phyloP scores from a whole-genome alignment of 2,113 vertebrate species.

The Chamaea fasciata region DNA sequence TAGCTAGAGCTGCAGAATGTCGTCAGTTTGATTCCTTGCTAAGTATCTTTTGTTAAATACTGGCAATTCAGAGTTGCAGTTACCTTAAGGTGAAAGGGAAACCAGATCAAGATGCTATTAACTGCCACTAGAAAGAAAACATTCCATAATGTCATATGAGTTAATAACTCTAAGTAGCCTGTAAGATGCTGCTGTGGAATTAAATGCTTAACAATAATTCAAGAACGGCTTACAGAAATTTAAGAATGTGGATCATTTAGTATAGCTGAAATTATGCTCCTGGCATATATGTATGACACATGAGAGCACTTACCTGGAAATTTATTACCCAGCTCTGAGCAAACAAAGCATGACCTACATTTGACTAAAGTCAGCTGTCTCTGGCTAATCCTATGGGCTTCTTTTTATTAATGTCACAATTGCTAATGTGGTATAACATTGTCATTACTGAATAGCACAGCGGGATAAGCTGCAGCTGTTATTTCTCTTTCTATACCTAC shows the following conservation, averaged over 20 bases:
- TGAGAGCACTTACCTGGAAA: slow-evolving; percentile 82
- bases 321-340: slow-evolving; percentile 77
- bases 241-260: slow-evolving; percentile 76
- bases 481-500: slow-evolving; percentile 72
- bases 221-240: slow-evolving; percentile 72
- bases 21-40: slow-evolving; percentile 51
- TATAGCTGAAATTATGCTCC: slow-evolving; percentile 71
- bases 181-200: slow-evolving; percentile 71
- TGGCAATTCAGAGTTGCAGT: slow-evolving; percentile 39
- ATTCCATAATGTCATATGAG: slow-evolving; percentile 65
- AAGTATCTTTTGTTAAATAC: slow-evolving; percentile 64
- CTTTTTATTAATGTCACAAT: slow-evolving; percentile 83
- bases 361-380: slow-evolving; percentile 81
- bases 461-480: slow-evolving; percentile 75
- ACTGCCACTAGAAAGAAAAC: slow-evolving; percentile 68
- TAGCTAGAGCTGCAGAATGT: slow-evolving; percentile 43
- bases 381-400: slow-evolving; percentile 77
- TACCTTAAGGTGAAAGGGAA: slow-evolving; percentile 63
- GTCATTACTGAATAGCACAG: slow-evolving; percentile 76
- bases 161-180: slow-evolving; percentile 77
- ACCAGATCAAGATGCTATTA: slow-evolving; percentile 69
- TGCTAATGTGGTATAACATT: slow-evolving; percentile 80
- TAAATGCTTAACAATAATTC: slow-evolving; percentile 80
- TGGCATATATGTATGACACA: slow-evolving; percentile 75
- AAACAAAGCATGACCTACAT: slow-evolving; percentile 85